Evolutionary conservation across 2,888 invertebrate species (phyloP), one percentile per base, ranked within the genome.

Genomic region (Stegana nigrithorax): DNA sequence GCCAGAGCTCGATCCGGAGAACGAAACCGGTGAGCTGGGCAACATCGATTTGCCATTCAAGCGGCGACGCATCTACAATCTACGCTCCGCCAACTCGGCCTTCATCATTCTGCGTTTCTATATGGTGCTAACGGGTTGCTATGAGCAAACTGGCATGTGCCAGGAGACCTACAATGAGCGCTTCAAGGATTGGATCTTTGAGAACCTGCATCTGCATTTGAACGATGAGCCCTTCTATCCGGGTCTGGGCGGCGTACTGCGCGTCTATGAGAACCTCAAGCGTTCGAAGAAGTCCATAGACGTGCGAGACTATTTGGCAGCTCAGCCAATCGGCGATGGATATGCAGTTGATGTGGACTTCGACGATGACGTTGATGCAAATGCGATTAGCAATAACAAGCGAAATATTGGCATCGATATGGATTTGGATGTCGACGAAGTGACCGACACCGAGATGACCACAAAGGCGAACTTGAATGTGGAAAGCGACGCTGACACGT

Each of bases 31-130:
- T 3, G 60, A 67, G 29, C 67, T 82, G 21, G 70, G 74, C 2
- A 82, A 78, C 60, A 71, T 83, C 26, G 80, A 76, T 78, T 32
- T 83, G 27, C 83, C 83, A 4, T 81, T 81, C 59, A 75, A 71
- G 51, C 61, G 68, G 5, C 75, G 75, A 59, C 73, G 64, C 12
- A 73, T 65, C 0, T 82, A 77, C 60, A 74, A 81, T 64, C 57
- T 82, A 2, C 66, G 69, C 32, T 73, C 79, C 1, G 56, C 58
- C 1, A 65, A 60, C 19, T 78, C 81, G 1, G 73, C 75, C 2
- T 81, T 73, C 62, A 67, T 81, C n/a, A 27, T 83, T 1, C 53
- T 81, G 14, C 67, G 75, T 50, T 83, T 81, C 59, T 83, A 72
- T 65, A 73, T 78, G 27, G 59, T 71, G 4, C 75, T 81, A 12